Evolutionary conservation across 2,113 vertebrate species (phyloP).

Genomic region (Kryptolebias marmoratus): DNA sequence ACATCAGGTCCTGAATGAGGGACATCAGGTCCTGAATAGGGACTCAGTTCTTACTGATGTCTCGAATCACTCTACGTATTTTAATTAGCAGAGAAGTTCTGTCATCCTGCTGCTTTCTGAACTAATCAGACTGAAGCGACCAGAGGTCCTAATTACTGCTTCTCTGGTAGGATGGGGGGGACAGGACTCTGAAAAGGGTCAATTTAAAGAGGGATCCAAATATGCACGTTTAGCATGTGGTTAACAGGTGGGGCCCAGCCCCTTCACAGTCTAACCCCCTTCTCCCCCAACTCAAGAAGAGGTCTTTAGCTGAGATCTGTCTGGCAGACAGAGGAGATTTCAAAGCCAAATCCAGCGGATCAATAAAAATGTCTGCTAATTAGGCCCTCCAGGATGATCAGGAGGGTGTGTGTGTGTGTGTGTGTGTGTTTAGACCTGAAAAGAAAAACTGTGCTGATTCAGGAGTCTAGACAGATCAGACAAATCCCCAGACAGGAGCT

Average conservation of each 20-base stretch:
- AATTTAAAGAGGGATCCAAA: constrained; percentile 28
- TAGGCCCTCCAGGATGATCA: constrained; percentile 46
- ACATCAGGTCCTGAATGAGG: too few species aligned
- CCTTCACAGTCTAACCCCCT: constrained; percentile 7
- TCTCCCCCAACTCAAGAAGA: constrained; percentile 46
- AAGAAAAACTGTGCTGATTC: constrained; percentile 57
- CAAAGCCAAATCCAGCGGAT: constrained; percentile 76
- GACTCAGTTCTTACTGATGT: too few species aligned
- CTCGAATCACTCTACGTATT: not conserved
- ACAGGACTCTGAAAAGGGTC: constrained; percentile 18
- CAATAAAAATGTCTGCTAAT: constrained; percentile 82
- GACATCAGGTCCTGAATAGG: too few species aligned
- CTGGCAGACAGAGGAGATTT: constrained; percentile 77
- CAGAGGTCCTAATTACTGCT: constrained; percentile 55
- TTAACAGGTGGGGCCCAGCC: constrained; percentile 70
- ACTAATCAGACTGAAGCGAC: constrained; percentile 41
- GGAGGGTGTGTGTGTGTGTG: constrained; percentile 10
- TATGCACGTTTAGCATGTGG: constrained; percentile 54
- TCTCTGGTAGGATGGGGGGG: not conserved
- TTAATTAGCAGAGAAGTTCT: constrained; percentile 44
- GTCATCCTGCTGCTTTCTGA: constrained; percentile 37
- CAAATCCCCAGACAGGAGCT: constrained; percentile 51
- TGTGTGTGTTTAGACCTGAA: not conserved
- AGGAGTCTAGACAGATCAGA: constrained; percentile 64
- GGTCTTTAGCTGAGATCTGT: constrained; percentile 75